Evolutionary conservation across 2,113 vertebrate species (phyloP).

Genomic region (Orycteropus afer): DNA sequence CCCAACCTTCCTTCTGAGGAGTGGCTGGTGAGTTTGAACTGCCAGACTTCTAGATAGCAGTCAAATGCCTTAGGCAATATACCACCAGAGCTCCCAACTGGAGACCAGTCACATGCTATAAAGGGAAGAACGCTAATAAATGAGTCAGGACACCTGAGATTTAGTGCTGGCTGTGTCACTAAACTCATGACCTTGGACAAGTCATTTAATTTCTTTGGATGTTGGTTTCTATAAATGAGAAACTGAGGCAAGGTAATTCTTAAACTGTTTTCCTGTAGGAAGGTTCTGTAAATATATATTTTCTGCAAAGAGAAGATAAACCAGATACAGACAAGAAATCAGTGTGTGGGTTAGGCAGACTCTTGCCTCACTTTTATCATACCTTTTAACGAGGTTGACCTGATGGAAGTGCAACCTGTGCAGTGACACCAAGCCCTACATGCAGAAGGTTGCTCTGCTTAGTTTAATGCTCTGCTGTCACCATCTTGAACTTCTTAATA

Average conservation of each 20-base stretch:
- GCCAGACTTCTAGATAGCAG: no score
- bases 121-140: not conserved
- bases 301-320: not conserved
- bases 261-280: not conserved
- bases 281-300: not conserved
- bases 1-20: no score
- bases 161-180: not conserved
- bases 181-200: constrained; percentile 10
- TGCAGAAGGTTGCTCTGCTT: not conserved
- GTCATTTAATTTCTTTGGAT: not conserved
- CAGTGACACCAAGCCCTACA: fast-evolving
- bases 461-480: not conserved
- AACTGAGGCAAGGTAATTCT: not conserved
- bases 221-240: not conserved
- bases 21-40: no score
- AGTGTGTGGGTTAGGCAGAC: not conserved
- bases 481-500: not conserved
- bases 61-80: no score
- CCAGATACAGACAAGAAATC: not conserved
- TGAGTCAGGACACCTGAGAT: not conserved
- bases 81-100: no score
- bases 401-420: fast-evolving
- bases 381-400: not conserved
- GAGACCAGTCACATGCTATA: not conserved
- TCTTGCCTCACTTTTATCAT: not conserved